Base-by-base conservation (phyloP, 1,140 invertebrate genomes). In the Drosophila lacteicornis region DNA sequence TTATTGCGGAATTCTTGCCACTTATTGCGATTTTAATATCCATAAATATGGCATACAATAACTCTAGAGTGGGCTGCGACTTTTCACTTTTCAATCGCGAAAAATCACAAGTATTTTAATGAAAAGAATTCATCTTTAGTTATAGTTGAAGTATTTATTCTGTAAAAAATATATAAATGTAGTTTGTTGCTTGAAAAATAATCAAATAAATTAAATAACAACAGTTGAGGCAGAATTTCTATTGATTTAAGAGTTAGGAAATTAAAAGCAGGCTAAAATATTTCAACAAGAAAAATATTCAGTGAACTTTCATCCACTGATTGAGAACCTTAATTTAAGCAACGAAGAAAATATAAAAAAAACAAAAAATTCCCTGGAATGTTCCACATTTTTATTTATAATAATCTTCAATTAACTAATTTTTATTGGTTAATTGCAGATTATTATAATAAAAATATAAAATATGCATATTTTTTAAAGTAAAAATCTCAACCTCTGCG, bases 1-100 rank as follows among this genome's bases (percentile, higher is more conserved):
- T 87, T 86, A 86, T 85, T 79, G 77, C 70, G 69, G 53, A 84
- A 74, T 60, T 61, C 58, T 63, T 67, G 79, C 67, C 78, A 77
- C 66, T 77, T 84, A 73, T 46, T 66, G 51, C 60, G 62, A 76
- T 66, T 73, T 56, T 45, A 55, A 81, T 67, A 75, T 42, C 59
- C 42, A 46, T 36, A 61, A 53, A 60, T 59, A 38, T 25, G 2
- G 38, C 43, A 68, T 51, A 45, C 57, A 61, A 78, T 62, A 7
- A 19, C 19, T 62, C 15, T 43, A 4, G n/a, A 38, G n/a, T 45
- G 11, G 5, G 38, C n/a, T 7, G 19, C 8, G 19, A 13, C 25
- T 53, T 50, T 51, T 51, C 12, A 53, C 40, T 25, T 33, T 17
- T 17, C 7, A 45, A 12, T 2, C 5, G 6, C 12, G 27, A 38